Conservation (phyloP, 2,888 invertebrate species). For the Synanthedon myopaeformis region DNA sequence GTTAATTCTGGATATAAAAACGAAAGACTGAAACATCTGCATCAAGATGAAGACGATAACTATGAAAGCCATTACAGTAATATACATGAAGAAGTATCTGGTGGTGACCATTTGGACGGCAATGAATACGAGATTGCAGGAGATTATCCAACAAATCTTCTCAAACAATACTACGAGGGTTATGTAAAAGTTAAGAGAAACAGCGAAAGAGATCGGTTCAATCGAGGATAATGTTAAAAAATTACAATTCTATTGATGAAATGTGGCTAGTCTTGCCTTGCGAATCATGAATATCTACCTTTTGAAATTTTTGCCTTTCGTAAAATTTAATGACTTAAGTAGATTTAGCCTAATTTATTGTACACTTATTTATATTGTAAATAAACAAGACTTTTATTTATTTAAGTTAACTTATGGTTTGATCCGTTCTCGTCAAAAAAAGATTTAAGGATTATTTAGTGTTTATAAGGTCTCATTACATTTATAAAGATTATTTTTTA, state of each 20-base stretch:
- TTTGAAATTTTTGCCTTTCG: background rate
- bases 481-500: no score
- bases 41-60: constrained; percentile 6
- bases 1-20: constrained; percentile 70
- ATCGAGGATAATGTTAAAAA: background rate
- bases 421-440: no score
- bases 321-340: no score
- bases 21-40: constrained; percentile 25
- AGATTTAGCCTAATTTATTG: no score
- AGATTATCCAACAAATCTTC: background rate
- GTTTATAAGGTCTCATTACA: no score
- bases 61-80: background rate
- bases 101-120: background rate
- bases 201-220: background rate
- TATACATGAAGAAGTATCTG: background rate
- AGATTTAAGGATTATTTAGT: no score
- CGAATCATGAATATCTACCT: background rate
- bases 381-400: no score
- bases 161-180: constrained; percentile 16
- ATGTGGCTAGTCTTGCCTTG: background rate
- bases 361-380: no score
- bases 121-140: background rate
- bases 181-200: constrained; percentile 3
- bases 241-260: background rate
- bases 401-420: no score